Percentiles rank a stretch among this genome's conserved stretches.
phyloP scores from a whole-genome alignment of 2,113 vertebrate species.

The Rhagologus leucostigma region DNA sequence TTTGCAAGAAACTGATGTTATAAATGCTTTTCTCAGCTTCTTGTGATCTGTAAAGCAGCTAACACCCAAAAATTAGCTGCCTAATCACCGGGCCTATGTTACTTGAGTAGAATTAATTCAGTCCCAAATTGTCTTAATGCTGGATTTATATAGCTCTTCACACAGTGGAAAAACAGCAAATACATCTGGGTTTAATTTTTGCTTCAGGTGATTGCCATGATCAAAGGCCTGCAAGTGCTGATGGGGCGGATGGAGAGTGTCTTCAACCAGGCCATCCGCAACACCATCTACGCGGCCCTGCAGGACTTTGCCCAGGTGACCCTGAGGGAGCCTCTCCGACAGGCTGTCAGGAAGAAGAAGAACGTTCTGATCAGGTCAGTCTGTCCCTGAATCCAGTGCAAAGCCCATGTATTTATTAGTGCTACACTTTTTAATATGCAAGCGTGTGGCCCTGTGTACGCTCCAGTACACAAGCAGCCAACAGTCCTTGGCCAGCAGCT shows the following conservation, averaged over 20 bases:
- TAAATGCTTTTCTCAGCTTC: background rate
- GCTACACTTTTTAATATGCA: background rate
- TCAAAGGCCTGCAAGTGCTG: constrained; percentile 96
- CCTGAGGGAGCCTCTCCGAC: constrained; percentile 89
- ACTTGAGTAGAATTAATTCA: background rate
- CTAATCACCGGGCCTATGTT: background rate
- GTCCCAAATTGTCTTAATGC: background rate
- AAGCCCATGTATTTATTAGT: background rate
- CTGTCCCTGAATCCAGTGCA: background rate
- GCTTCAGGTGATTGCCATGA: constrained; percentile 92
- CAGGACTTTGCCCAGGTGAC: constrained; percentile 98
- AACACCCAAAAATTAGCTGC: background rate
- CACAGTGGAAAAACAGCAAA: background rate
- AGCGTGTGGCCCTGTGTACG: background rate
- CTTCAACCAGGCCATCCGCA: constrained; percentile 98
- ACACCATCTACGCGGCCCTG: constrained; percentile 97
- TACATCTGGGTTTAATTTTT: background rate
- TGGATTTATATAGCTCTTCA: background rate
- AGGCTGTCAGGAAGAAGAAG: constrained; percentile 98
- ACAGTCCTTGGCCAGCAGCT: background rate
- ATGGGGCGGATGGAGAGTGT: constrained; percentile 99
- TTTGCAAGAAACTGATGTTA: background rate
- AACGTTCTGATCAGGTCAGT: constrained; percentile 94
- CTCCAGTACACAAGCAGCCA: background rate
- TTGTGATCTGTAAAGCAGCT: background rate